These are phyloP conservation scores for Dufourea novaeangliae DNA, from an alignment of 1,140 invertebrate species.

Conservation along the genomic window DNA sequence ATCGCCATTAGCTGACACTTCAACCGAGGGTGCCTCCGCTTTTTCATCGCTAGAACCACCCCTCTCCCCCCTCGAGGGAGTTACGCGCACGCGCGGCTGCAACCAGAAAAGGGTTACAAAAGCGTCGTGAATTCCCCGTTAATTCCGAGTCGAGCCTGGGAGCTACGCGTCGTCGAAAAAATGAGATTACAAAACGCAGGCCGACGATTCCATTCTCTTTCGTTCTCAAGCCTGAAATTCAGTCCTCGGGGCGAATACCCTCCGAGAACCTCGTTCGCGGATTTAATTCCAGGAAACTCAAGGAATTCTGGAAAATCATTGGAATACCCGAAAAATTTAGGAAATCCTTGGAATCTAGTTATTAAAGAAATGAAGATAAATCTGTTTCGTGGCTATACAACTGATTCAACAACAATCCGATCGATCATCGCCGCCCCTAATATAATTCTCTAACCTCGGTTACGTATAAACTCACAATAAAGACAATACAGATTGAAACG, in stretches of 20 bases:
- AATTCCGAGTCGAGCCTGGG: conserved; percentile 40
- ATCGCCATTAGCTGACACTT: conserved; percentile 67
- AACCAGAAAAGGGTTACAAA: conserved; percentile 39
- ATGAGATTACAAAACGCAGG: conserved; percentile 43
- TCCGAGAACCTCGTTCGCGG: background rate
- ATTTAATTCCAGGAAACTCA: no score
- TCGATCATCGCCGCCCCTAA: no score
- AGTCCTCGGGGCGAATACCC: background rate
- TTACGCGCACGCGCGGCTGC: no score
- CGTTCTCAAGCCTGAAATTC: background rate
- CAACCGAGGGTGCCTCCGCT: conserved; percentile 38
- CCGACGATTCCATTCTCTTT: background rate
- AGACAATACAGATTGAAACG: no score
- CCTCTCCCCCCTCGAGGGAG: background rate
- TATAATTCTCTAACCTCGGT: no score
- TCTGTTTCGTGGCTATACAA: no score
- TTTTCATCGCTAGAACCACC: conserved; percentile 44
- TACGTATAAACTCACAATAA: no score
- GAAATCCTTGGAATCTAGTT: no score
- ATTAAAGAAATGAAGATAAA: no score
- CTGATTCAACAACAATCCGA: no score
- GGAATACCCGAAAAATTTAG: no score
- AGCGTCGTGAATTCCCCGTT: conserved; percentile 42
- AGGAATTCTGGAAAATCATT: no score
- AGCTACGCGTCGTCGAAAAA: conserved; percentile 18